Evolutionary conservation across 2,113 vertebrate genomes (phyloP), one percentile per base, ranked within the genome.

Genomic region (Gambusia holbrooki): DNA sequence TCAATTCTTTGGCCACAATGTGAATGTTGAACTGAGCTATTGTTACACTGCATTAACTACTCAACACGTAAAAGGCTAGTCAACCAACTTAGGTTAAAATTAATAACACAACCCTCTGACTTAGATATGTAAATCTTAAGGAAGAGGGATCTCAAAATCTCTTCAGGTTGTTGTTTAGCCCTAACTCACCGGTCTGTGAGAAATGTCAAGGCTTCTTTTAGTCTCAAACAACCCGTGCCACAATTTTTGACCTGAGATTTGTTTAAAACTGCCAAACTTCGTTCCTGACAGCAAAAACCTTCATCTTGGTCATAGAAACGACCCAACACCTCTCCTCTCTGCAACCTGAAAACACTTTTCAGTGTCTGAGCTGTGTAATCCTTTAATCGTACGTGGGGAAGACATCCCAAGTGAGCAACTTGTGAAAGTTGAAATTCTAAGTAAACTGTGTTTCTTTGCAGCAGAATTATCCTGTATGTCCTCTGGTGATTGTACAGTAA

Each of bases 401-500:
- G 40, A 11, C 7, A 33, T 71, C 67, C 35, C 40, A 9, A 5
- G 69, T 32, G 58, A 73, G 68, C 62, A 58, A 35, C 65, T 54
- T 74, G 65, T 11, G 66, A 69, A 37, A 76, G 74, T 80, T 80
- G 64, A 92, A 87, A 89, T 62, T 54, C 60, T 62, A 66, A 64
- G 66, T 83, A 84, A 85, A 68, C 62, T 62, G 61, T 33, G 10
- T 48, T 80, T 85, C 82, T 91, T 65, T 64, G 69, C 66, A 71
- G 65, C 17, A 12, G 35, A 78, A 76, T 73, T 37, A 68, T 22
- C 17, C 58, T 69, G 73, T 60, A 78, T 83, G 71, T 89, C 80
- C 81, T 91, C 80, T 83, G 86, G 86, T 89, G 84, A 86, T 87
- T 75, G 79, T 88, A 83, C 76, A 77, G 75, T 82, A 77, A 71